These are phyloP conservation scores for Coelopa pilipes DNA, from an alignment of 2,888 invertebrate genomes.

Conservation along the genomic window DNA sequence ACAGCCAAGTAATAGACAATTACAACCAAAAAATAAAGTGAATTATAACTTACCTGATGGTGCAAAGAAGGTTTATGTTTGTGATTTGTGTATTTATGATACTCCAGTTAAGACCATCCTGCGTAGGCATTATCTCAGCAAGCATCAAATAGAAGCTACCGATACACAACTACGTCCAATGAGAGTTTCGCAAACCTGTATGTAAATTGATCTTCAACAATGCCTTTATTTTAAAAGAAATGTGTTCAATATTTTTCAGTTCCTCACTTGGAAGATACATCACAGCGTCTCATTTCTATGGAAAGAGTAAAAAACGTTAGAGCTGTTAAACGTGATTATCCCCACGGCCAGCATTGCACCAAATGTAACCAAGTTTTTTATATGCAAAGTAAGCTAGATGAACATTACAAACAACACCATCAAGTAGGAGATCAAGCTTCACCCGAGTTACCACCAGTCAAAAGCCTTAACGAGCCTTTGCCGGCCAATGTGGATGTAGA, in stretches of 20 bases:
- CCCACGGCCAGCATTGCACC: conserved; percentile 46
- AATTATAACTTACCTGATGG: conserved; percentile 27
- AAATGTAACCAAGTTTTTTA: conserved; percentile 45
- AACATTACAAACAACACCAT: conserved; percentile 43
- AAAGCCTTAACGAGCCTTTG: background rate
- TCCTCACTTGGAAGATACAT: background rate
- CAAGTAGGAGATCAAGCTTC: no score
- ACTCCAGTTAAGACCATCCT: conserved; percentile 47
- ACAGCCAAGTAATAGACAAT: conserved; percentile 46
- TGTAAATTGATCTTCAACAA: background rate
- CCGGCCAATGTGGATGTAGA: conserved; percentile 22
- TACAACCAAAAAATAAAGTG: conserved; percentile 48
- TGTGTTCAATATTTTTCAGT: background rate
- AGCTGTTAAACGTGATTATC: conserved; percentile 40
- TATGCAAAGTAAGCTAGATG: conserved; percentile 45
- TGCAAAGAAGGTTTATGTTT: conserved; percentile 47
- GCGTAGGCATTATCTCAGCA: conserved; percentile 52
- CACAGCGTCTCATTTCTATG: background rate
- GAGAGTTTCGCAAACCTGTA: conserved; percentile 14
- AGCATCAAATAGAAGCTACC: conserved; percentile 51
- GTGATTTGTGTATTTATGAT: conserved; percentile 59
- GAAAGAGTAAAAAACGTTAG: background rate
- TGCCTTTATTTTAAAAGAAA: background rate
- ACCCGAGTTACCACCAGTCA: no score
- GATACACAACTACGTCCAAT: conserved; percentile 55